phyloP scores from a whole-genome alignment of 2,888 invertebrate genomes.

The Tineola bisselliella region DNA sequence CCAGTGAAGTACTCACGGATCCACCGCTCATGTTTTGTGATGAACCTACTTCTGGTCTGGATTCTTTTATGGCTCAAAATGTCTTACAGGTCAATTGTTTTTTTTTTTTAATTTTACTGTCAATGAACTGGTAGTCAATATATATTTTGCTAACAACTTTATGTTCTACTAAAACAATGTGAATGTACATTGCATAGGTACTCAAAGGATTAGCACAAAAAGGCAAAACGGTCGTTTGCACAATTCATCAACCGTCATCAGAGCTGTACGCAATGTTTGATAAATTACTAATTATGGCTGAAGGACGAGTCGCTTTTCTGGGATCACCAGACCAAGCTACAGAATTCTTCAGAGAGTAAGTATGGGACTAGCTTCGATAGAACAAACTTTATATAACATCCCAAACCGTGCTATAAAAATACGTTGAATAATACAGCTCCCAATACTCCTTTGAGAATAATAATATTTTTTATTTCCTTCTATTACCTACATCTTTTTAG shows the following conservation, averaged over 20 bases:
- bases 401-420: constrained; percentile 18
- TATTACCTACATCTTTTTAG: no score
- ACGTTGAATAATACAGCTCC: no score
- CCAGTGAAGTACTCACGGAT: constrained; percentile 95
- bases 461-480: no score
- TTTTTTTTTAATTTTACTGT: no score
- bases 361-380: constrained; percentile 15
- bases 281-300: constrained; percentile 87
- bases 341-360: constrained; percentile 82
- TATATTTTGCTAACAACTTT: no score
- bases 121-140: no score
- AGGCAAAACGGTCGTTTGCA: constrained; percentile 90
- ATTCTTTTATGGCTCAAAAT: constrained; percentile 96
- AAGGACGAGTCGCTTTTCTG: constrained; percentile 89
- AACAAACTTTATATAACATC: not conserved
- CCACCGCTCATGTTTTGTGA: constrained; percentile 96
- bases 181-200: constrained; percentile 51
- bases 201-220: constrained; percentile 78
- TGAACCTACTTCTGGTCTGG: constrained; percentile 96
- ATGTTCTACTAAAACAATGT: no score
- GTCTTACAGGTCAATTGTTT: constrained; percentile 75
- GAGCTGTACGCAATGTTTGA: constrained; percentile 92
- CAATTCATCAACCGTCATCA: constrained; percentile 96
- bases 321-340: constrained; percentile 84
- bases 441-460: no score